A percentile compares a stretch with the other conserved stretches of the same genome.
These are phyloP conservation scores for Drosophila prostipennis DNA, from an alignment of 2,888 invertebrate genomes.

Conservation along the genomic window DNA sequence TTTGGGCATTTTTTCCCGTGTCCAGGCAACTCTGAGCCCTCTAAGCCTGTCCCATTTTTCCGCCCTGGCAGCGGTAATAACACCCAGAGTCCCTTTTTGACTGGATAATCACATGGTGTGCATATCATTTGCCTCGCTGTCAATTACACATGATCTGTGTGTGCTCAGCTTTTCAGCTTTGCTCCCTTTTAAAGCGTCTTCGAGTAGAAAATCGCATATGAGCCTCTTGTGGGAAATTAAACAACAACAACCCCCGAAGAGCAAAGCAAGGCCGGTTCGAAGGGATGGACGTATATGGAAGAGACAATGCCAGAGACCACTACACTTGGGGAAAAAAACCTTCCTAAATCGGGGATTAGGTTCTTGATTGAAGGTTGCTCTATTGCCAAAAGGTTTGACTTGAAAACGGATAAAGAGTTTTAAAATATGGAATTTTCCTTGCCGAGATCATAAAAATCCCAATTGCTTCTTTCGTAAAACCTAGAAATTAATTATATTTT, in stretches of 20 bases:
- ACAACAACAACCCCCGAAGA: conserved; percentile 40
- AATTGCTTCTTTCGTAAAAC: too few relatives aligned
- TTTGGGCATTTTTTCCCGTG: conserved; percentile 33
- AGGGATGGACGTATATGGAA: conserved; percentile 36
- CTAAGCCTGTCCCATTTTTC: conserved; percentile 5
- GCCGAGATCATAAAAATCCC: too few relatives aligned
- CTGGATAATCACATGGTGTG: conserved; percentile 46
- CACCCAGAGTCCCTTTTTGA: conserved; percentile 36
- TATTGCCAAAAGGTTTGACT: neutral
- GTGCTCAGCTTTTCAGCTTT: conserved; percentile 27
- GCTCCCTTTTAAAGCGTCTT: conserved; percentile 49
- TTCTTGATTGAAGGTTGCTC: neutral
- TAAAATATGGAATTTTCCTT: neutral
- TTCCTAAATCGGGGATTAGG: neutral
- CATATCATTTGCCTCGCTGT: conserved; percentile 38
- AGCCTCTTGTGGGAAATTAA: conserved; percentile 62
- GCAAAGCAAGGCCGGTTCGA: conserved; percentile 9
- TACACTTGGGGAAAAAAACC: conserved; percentile 25
- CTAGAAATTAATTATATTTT: too few relatives aligned
- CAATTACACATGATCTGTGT: conserved; percentile 38
- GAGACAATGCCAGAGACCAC: conserved; percentile 14
- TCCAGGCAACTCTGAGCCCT: conserved; percentile 34
- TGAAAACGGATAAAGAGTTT: neutral
- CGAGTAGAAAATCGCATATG: conserved; percentile 58
- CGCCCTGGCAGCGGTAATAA: conserved; percentile 13